Conservation (phyloP, 2,113 vertebrate species). For the Actenoides lindsayi region DNA sequence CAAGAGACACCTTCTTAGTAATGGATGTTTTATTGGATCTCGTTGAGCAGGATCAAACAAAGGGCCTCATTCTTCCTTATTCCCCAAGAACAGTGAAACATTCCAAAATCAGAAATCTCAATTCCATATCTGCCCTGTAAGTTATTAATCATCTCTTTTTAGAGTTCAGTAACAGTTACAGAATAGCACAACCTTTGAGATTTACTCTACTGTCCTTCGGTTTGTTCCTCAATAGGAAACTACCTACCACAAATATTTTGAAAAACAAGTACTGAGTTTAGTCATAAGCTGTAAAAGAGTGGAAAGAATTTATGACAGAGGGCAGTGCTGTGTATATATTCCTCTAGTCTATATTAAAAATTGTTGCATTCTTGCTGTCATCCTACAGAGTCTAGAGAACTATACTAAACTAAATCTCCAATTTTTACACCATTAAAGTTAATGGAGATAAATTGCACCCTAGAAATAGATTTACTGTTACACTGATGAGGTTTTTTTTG, state of each 20-base stretch:
- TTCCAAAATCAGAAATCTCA: background rate
- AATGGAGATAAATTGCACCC: background rate
- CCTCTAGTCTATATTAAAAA: background rate
- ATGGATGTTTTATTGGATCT: background rate
- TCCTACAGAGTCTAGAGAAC: background rate
- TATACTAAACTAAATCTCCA: background rate
- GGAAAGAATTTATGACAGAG: background rate
- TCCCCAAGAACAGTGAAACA: background rate
- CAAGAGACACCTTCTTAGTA: background rate
- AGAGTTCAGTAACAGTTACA: background rate
- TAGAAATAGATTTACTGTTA: background rate
- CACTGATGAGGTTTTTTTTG: background rate
- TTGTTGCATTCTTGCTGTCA: background rate
- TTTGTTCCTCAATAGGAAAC: background rate
- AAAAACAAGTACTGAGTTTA: background rate
- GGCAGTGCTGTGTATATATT: background rate
- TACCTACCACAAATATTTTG: background rate
- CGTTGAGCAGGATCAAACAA: background rate
- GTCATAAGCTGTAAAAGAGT: background rate
- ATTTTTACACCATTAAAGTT: background rate
- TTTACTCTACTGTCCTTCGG: background rate
- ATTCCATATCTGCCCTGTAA: background rate
- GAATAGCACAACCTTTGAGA: background rate
- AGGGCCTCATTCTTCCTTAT: background rate
- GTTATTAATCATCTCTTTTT: background rate